Evolutionary conservation across 2,888 invertebrate genomes (phyloP).

Genomic region (Rhagium mordax): DNA sequence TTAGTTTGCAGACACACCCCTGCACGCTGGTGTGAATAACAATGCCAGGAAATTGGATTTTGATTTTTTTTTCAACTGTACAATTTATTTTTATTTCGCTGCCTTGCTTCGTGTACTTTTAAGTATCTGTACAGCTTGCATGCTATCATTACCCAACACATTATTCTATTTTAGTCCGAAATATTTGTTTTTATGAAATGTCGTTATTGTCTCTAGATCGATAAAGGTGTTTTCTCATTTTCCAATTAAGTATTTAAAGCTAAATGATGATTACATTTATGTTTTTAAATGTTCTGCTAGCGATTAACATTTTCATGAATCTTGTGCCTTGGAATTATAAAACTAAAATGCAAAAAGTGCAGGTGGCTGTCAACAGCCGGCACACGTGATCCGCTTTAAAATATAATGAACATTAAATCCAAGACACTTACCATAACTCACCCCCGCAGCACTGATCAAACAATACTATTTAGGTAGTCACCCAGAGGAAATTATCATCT

Average conservation of each 20-base stretch:
- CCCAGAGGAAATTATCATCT: conserved; percentile 58
- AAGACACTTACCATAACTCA: not conserved
- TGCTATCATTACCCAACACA: too few species aligned
- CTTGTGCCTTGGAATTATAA: too few species aligned
- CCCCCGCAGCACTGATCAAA: conserved; percentile 27
- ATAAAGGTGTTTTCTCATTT: too few species aligned
- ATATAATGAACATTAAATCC: not conserved
- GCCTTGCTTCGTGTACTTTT: not conserved
- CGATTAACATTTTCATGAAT: too few species aligned
- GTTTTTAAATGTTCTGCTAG: too few species aligned
- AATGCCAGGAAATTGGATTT: conserved; percentile 63
- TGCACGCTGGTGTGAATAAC: conserved; percentile 34
- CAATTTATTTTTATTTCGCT: not conserved
- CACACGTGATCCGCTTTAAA: not conserved
- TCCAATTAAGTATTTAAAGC: too few species aligned
- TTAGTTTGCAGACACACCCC: conserved; percentile 37
- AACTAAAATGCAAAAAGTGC: not conserved
- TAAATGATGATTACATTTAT: too few species aligned
- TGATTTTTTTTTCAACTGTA: conserved; percentile 53
- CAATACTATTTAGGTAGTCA: conserved; percentile 45
- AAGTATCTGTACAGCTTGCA: not conserved
- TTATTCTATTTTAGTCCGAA: too few species aligned
- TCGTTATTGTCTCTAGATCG: too few species aligned
- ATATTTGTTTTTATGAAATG: too few species aligned
- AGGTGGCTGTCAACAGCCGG: not conserved